Base-by-base conservation (phyloP, 2,797 vertebrate genomes). In the Eulemur mongoz region DNA sequence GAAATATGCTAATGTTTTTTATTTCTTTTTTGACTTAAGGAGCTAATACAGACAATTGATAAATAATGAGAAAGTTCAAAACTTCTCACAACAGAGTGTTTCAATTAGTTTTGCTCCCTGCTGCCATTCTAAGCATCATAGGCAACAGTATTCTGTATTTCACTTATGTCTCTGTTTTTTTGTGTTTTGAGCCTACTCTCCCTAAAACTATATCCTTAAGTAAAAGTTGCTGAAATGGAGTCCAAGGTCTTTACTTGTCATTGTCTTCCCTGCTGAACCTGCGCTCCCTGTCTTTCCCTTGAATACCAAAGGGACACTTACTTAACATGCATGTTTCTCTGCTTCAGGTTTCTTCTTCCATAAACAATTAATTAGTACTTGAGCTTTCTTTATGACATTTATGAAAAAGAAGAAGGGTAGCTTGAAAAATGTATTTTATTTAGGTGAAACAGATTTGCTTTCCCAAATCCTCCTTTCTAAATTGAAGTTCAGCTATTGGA, bases 21-120 rank as follows among this genome's bases (percentile, higher is more conserved):
- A 50, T 81, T 75, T 61, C 43, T 17, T 79, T 95, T 95, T 83
- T 69, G 40, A 13, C 87, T 89, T 32, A 67, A 76, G 52, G 54
- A 65, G 5, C 18, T 63, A 70, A 65, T 76, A 38, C 48, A 78
- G 30, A 54, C 38, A 84, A 80, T 63, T 84, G 61, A 76, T 45
- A 89, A 72, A 95, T 59, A 94, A n/a, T 45, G 12, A 73, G 4
- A 61, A 79, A 89, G 32, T 96, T 97, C 27, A 80, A 95, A 95
- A 76, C 14, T 20, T 85, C n/a, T 93, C 85, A 63, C 63, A 63
- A 63, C 18, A 86, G 43, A 87, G 18, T 2, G 43, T 78, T 94
- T 95, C 91, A 96, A 88, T 93, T 97, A 91, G 73, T 94, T 93
- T 76, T 92, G 52, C 91, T 95, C 54, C 67, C 54, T 65, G 32